Conservation (phyloP, 2,888 invertebrate species). For the Syrista parreyssii region DNA sequence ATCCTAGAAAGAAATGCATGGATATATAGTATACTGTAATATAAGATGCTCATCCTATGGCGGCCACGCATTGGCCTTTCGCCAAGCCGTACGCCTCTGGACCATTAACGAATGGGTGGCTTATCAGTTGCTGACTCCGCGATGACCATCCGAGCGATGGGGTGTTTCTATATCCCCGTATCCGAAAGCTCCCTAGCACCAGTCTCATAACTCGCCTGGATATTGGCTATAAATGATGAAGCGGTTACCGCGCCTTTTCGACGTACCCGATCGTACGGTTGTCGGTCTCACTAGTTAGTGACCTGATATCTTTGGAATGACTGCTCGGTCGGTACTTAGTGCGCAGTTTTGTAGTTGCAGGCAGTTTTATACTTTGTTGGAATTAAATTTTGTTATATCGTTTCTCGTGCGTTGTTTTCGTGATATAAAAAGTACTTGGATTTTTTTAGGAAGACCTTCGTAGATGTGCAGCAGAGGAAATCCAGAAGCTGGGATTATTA, state of each 20-base stretch:
- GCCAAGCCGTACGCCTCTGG: conserved; percentile 46
- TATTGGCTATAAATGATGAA: conserved; percentile 44
- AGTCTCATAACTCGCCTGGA: conserved; percentile 43
- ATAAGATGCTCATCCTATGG: neutral
- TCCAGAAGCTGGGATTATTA: neutral
- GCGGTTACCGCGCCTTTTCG: conserved; percentile 19
- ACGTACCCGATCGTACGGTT: neutral
- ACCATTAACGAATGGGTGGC: conserved; percentile 53
- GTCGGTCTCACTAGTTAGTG: neutral
- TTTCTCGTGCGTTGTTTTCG: neutral
- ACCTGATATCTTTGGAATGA: too few species aligned
- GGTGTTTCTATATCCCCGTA: conserved; percentile 44
- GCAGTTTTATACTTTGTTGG: neutral
- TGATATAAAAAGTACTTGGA: neutral
- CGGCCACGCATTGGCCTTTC: conserved; percentile 47
- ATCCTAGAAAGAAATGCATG: neutral
- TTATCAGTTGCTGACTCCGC: conserved; percentile 60
- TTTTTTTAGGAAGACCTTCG: neutral
- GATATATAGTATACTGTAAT: neutral
- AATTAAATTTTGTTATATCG: neutral
- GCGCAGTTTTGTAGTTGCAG: neutral
- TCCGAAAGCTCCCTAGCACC: conserved; percentile 33
- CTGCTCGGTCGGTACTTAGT: too few species aligned
- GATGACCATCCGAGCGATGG: conserved; percentile 51
- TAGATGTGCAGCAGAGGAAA: neutral